Evolutionary conservation across 2,888 invertebrate species (phyloP).

Genomic region (Cecidostiba fungosa): DNA sequence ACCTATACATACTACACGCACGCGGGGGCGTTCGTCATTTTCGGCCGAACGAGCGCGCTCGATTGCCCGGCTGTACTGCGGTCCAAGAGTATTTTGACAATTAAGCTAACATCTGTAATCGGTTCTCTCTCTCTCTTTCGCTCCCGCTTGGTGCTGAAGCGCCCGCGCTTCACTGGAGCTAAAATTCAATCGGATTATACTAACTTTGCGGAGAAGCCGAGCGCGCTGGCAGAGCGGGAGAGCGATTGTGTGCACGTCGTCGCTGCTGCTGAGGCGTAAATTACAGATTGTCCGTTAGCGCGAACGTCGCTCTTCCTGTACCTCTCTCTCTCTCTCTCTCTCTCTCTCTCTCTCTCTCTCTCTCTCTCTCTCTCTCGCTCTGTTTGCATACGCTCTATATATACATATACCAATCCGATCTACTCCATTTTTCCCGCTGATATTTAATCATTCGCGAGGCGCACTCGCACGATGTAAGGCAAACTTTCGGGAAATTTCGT

Average conservation of each 20-base stretch:
- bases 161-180: slow-evolving; percentile 59
- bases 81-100: slow-evolving; percentile 68
- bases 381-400: not conserved
- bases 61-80: slow-evolving; percentile 28
- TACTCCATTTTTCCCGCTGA: not conserved
- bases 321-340: not conserved
- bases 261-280: slow-evolving; percentile 51
- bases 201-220: slow-evolving; percentile 64
- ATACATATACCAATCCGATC: not conserved
- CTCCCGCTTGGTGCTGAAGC: not conserved
- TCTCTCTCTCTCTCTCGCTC: not conserved
- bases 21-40: slow-evolving; percentile 30
- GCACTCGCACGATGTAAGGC: not conserved
- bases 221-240: slow-evolving; percentile 51
- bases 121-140: slow-evolving; percentile 59
- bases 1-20: not conserved
- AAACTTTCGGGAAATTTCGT: not conserved
- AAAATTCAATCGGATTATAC: slow-evolving; percentile 69
- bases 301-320: not conserved
- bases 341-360: not conserved
- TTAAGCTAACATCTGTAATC: slow-evolving; percentile 71
- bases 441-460: not conserved
- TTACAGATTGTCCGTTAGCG: slow-evolving; percentile 56
- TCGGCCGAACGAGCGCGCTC: slow-evolving; percentile 5
- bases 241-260: slow-evolving; percentile 54